Base-by-base conservation (phyloP, 2,113 vertebrate genomes). In the Canis aureus region DNA sequence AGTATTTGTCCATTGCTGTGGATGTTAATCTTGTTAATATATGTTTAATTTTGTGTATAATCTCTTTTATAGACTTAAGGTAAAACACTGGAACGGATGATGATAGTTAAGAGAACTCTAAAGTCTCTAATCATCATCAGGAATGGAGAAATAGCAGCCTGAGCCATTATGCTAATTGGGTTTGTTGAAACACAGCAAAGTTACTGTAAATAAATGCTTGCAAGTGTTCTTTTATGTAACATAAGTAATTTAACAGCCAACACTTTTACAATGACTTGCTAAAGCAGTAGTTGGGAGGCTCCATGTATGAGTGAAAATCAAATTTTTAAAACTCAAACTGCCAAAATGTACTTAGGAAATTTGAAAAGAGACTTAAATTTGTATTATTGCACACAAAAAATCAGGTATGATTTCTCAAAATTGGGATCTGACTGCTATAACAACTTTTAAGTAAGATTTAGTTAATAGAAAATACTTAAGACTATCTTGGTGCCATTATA, bases 81-180 rank as follows among this genome's bases (percentile, higher is more conserved):
- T 84, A 96, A 80, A 96, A 84, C 23, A 92, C 53, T 49, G 66
- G 69, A 81, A 79, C 55, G 64, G 29, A 71, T 84, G 51, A 22
- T 25, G 64, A 67, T 49, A 80, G 94, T 97, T 90, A 94, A 83
- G 55, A 55, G n/a, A 95, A 92, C 53, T 96, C 49, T 35, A 57
- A 92, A 74, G 4, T 84, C 51, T 94, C 51, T 71, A 82, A 76
- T 67, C 25, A 59, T 83, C 2, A 13, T 43, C 71, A 85, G 35
- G 76, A 29, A 76, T 64, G 67, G 8, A 22, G 38, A 91, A 96
- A 38, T 66, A 78, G 59, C 15, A 67, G 19, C 22, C 35, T 9
- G 29, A 94, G 64, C 92, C 71, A 97, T 96, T 91, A 93, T 83
- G 94, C 66, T 96, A 93, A 96, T 82, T 79, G 20, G 5, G 20